phyloP scores from a whole-genome alignment of 2,797 vertebrate species.

The Xyrichtys novacula region DNA sequence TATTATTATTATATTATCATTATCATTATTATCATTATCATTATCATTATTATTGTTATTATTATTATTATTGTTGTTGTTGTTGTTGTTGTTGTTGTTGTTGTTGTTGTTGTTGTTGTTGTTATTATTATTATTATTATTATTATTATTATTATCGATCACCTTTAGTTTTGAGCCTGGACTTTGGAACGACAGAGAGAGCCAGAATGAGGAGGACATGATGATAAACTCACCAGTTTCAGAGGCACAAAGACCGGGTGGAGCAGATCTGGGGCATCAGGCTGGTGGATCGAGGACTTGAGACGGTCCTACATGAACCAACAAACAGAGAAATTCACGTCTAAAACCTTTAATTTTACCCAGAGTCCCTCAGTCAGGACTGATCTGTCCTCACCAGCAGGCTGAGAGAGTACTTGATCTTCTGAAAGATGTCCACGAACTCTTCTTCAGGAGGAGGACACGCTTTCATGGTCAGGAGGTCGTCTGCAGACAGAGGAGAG shows the following conservation, averaged over 20 bases:
- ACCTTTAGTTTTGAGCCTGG: too few species aligned
- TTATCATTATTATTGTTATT: too few species aligned
- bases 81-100: too few species aligned
- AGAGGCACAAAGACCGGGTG: conserved; percentile 89
- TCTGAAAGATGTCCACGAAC: conserved; percentile 88
- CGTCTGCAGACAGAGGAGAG: conserved; percentile 72
- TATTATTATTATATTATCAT: too few species aligned
- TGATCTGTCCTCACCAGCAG: conserved; percentile 84
- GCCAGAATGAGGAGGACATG: too few species aligned
- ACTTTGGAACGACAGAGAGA: neutral
- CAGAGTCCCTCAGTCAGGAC: neutral
- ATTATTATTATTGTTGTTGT: too few species aligned
- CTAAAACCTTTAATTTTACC: conserved; percentile 12
- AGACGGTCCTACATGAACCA: conserved; percentile 83
- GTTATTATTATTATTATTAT: too few species aligned
- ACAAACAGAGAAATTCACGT: neutral
- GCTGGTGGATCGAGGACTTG: conserved; percentile 83
- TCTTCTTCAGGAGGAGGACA: conserved; percentile 84
- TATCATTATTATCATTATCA: too few species aligned
- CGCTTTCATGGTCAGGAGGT: conserved; percentile 81
- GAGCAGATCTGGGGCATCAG: conserved; percentile 85
- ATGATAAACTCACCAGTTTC: conserved; percentile 84
- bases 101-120: too few species aligned
- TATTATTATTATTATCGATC: too few species aligned
- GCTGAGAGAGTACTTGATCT: conserved; percentile 90